A percentile compares a stretch with the other conserved stretches of the same genome.
Evolutionary conservation across 2,797 vertebrate genomes (phyloP).

Genomic region (Sebastes hubbsi): DNA sequence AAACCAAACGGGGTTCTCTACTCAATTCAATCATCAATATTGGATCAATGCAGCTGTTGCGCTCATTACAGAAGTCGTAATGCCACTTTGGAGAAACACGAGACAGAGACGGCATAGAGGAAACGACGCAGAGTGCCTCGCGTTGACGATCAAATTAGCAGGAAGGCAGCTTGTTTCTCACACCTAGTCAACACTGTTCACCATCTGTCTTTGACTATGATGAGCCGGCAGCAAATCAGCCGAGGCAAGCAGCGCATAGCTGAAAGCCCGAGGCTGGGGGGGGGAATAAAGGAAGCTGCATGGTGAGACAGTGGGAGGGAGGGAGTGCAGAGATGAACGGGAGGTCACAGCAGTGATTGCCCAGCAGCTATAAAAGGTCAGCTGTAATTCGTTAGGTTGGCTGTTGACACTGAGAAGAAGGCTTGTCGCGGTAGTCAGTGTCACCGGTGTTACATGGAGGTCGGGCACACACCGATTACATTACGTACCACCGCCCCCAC

Average conservation of each 20-base stretch:
- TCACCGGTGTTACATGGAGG: too few species aligned
- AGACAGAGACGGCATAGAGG: background rate
- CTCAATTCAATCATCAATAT: constrained; percentile 50
- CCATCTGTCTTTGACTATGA: constrained; percentile 15
- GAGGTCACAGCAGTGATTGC: constrained; percentile 40
- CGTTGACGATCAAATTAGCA: constrained; percentile 31
- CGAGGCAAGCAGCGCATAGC: background rate
- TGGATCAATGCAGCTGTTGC: constrained; percentile 47
- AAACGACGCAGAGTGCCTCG: background rate
- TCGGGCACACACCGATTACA: too few species aligned
- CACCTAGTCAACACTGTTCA: constrained; percentile 36
- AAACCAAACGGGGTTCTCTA: constrained; percentile 20
- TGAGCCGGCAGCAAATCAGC: constrained; percentile 9
- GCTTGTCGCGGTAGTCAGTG: too few species aligned
- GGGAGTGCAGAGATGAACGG: constrained; percentile 38
- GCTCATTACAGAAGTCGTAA: constrained; percentile 16
- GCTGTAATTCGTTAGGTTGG: constrained; percentile 52
- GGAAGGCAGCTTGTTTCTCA: constrained; percentile 22
- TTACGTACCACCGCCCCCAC: too few species aligned
- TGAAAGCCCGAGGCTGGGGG: background rate
- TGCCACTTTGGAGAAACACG: constrained; percentile 6
- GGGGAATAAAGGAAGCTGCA: background rate
- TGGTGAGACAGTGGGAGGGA: constrained; percentile 21
- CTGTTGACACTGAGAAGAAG: constrained; percentile 3
- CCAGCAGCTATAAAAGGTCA: constrained; percentile 57